A percentile compares a stretch with the other conserved stretches of the same genome.
phyloP scores from a whole-genome alignment of 2,797 vertebrate species.

The Naso thynnoides region DNA sequence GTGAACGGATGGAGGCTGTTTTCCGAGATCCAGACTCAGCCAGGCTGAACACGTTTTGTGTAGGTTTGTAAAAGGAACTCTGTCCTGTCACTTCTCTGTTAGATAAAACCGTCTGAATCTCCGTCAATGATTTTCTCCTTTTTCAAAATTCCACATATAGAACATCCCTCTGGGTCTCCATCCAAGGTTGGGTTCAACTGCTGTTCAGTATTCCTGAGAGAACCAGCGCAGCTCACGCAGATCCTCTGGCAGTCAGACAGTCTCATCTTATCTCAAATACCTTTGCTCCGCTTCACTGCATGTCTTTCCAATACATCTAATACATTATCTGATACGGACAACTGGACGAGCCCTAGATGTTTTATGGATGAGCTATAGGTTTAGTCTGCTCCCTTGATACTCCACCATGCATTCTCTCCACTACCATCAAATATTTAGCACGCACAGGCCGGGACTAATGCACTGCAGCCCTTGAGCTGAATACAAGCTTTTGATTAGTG shows the following conservation, averaged over 20 bases:
- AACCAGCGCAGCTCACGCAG: constrained; percentile 43
- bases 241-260: constrained; percentile 54
- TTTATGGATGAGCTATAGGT: constrained; percentile 79
- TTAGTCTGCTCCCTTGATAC: constrained; percentile 59
- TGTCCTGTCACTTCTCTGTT: constrained; percentile 6
- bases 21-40: background rate
- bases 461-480: constrained; percentile 38
- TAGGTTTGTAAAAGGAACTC: background rate
- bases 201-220: constrained; percentile 66
- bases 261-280: constrained; percentile 72
- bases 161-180: constrained; percentile 23
- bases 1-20: background rate
- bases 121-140: constrained; percentile 25
- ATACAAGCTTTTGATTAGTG: constrained; percentile 72
- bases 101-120: background rate
- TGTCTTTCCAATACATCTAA: constrained; percentile 56
- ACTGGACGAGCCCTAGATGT: constrained; percentile 40
- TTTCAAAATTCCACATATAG: constrained; percentile 54
- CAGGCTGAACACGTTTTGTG: constrained; percentile 10
- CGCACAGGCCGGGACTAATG: constrained; percentile 62
- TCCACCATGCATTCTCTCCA: constrained; percentile 51
- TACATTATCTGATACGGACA: constrained; percentile 66
- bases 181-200: constrained; percentile 60
- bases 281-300: constrained; percentile 61
- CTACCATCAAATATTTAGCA: constrained; percentile 80